Base-by-base conservation (phyloP, 2,113 vertebrate genomes). In the Labeo catla region DNA sequence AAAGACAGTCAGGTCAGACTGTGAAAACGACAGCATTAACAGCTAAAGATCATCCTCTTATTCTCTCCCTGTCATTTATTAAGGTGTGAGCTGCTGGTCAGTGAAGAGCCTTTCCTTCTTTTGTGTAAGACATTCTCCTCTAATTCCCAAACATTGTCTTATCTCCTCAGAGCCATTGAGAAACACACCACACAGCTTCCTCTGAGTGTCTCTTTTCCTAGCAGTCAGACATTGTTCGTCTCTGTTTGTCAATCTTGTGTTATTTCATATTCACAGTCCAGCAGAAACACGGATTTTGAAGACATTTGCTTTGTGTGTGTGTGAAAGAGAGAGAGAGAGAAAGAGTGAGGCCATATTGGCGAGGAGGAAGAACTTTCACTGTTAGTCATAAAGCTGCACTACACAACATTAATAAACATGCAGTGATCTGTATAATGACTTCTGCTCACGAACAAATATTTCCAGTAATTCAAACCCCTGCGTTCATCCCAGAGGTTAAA, bases 31-130 rank as follows among this genome's bases (percentile, higher is more conserved):
- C 49, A 50, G 49, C 49, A 50, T 21, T 8, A 59, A 59, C 57
- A 8, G 19, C 57, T 59, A 2, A 59, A 59, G 57, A 59, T 59
- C 57, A 15, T 57, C 19, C 19, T 85, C 57, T 73, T 15, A 4
- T 4, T 47, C 10, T 79, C 50, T 82, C 45, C 82, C 36, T 45
- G 13, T 39, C 66, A 34, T 23, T 39, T 39, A 28, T 23, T 59
- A 83, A 87, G 68, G 59, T 61, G 68, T 72, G 57, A 77, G 68
- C 57, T 82, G 85, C 84, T 86, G 65, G 61, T 16, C 73, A 76
- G 83, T 76, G 85, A 89, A 89, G 80, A 59, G 88, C 23, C 76
- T 87, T 90, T 90, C 87, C 89, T 90, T 88, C 85, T 85, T 89
- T 87, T 89, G 81, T 89, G 78, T 76, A 45, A 80, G 50, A 83